Base-by-base conservation (phyloP, 2,797 vertebrate genomes). In the Dryobates pubescens region DNA sequence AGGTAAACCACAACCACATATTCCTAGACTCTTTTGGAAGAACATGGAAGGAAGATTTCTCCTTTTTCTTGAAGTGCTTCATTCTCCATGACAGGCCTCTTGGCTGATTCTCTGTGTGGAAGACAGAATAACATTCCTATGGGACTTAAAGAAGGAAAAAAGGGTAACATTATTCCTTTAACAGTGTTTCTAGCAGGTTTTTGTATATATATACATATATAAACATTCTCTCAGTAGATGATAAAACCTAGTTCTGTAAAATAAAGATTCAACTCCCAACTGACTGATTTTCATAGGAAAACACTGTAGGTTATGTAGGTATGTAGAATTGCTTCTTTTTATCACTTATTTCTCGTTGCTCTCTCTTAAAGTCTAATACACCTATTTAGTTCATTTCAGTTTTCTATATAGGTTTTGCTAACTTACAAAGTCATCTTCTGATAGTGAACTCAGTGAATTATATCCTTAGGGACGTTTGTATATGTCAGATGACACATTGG, bases 61-160 rank as follows among this genome's bases (percentile, higher is more conserved):
- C 13, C 14, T 34, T 12, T 79, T 61, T 73, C 23, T 67, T 57
- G 24, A 57, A 51, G 9, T 69, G 5, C 7, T 64, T 64, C 13
- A 24, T 7, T 53, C 5, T 53, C 32, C 27, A 11, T 67, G 17
- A 27, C 23, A 24, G 45, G 56, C 64, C 23, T 78, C 47, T 83
- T 75, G n/a, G 64, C 54, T 86, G 49, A 56, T 81, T 38, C 30
- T 13, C 7, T 8, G 20, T 24, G 26, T 9, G 59, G 53, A 67
- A 56, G 34, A 81, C 34, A 57, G 63, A 88, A 59, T 91, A 86
- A 88, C 65, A 54, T 67, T 94, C 85, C 34, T 84, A 57, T 78
- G 63, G 80, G 89, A 95, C 56, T 85, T 88, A 70, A 71, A 92
- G 82, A 88, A 65, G 11, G 27, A 80, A 64, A 90, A 43, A 95